phyloP scores from a whole-genome alignment of 30 jellyfish, hydroid and myxozoan species.

The Nemopilema nomurai region DNA sequence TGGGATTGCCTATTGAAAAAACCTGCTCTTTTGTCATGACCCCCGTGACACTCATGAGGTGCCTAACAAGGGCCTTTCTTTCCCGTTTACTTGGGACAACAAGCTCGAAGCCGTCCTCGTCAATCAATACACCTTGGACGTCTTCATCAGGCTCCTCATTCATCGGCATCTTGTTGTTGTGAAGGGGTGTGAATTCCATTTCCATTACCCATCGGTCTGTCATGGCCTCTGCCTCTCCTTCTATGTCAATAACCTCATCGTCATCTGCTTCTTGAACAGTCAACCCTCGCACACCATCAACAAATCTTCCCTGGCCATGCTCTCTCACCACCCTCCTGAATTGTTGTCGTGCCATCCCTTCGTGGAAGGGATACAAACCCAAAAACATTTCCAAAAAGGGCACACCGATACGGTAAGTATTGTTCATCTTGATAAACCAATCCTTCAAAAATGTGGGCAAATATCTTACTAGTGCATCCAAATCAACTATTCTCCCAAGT shows the following conservation, averaged over 20 bases:
- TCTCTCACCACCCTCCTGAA: background rate
- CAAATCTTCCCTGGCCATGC: background rate
- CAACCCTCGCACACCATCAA: background rate
- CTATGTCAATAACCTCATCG: slow-evolving; percentile 39
- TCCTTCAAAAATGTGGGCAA: slow-evolving; percentile 1
- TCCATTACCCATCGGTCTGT: slow-evolving; percentile 76
- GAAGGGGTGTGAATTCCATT: slow-evolving; percentile 26
- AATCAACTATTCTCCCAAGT: slow-evolving; percentile 5
- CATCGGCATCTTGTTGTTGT: slow-evolving; percentile 23
- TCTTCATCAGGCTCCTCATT: slow-evolving; percentile 13
- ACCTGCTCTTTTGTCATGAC: slow-evolving; percentile 70
- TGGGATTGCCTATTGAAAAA: slow-evolving; percentile 40
- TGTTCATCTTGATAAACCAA: background rate
- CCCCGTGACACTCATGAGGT: slow-evolving; percentile 6
- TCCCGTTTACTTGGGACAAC: slow-evolving; percentile 50
- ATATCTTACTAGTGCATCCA: background rate
- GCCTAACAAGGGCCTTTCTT: slow-evolving; percentile 33
- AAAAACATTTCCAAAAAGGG: slow-evolving; percentile 41
- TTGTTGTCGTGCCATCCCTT: background rate
- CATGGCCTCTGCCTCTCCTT: slow-evolving; percentile 77
- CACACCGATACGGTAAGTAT: background rate
- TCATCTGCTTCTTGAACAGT: slow-evolving; percentile 3
- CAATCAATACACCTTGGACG: background rate
- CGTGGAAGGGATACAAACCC: slow-evolving; percentile 24
- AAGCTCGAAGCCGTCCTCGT: slow-evolving; percentile 45